A percentile compares a stretch with the other conserved stretches of the same genome.
Conservation (phyloP, 2,113 vertebrate species). For the Nestor notabilis region DNA sequence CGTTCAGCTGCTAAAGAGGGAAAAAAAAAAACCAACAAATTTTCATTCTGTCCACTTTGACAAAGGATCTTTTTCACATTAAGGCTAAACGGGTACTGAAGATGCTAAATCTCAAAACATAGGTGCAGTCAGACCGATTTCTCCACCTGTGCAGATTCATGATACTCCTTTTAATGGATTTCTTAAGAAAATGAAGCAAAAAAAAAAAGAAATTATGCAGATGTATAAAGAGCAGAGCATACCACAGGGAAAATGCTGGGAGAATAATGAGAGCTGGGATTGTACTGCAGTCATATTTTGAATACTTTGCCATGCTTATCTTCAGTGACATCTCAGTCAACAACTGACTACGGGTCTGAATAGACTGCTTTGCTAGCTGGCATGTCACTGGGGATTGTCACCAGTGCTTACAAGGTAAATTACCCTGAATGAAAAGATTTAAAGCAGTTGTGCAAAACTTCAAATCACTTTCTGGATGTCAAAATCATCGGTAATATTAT, state of each 20-base stretch:
- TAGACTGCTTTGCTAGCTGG: background rate
- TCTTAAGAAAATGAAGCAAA: constrained; percentile 23
- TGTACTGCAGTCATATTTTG: background rate
- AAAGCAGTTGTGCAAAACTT: background rate
- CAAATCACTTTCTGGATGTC: background rate
- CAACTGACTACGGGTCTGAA: background rate
- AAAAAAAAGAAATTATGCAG: constrained; percentile 12
- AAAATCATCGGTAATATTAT: background rate
- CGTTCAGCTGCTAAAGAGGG: constrained; percentile 43
- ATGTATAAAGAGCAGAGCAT: background rate
- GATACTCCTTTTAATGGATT: background rate
- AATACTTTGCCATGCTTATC: background rate
- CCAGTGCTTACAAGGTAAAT: background rate
- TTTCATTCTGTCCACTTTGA: constrained; percentile 3
- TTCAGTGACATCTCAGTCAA: constrained; percentile 13
- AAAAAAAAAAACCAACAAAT: constrained; percentile 43
- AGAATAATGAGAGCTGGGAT: constrained; percentile 1
- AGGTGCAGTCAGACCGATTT: background rate
- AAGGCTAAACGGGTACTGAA: background rate
- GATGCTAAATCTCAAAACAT: background rate
- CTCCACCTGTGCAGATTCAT: background rate
- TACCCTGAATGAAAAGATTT: background rate
- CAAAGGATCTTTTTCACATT: background rate
- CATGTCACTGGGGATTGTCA: background rate
- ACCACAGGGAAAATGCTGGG: background rate